Conservation (phyloP, 2,113 vertebrate species). For the Sterrhoptilus dennistouni region DNA sequence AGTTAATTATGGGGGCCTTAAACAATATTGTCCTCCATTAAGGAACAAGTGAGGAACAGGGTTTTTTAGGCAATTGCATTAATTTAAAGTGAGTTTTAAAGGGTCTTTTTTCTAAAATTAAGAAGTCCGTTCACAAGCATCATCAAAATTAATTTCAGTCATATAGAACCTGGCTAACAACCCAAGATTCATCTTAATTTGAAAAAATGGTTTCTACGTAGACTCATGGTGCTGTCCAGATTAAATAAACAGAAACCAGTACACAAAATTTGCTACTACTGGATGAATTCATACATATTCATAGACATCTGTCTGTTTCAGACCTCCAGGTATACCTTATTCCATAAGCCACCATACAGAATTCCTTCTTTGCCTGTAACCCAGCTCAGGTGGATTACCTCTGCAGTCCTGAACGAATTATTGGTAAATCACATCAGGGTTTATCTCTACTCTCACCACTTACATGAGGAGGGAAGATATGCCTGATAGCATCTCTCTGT, state of each 20-base stretch:
- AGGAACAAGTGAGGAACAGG: not conserved
- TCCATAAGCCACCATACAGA: not conserved
- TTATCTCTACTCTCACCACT: not conserved
- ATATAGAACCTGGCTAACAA: not conserved
- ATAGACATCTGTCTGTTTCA: not conserved
- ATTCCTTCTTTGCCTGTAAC: not conserved
- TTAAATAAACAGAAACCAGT: not conserved
- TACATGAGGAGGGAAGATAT: not conserved
- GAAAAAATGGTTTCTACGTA: not conserved
- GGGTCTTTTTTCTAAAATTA: not conserved
- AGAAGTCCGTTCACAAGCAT: not conserved
- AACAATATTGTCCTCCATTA: not conserved
- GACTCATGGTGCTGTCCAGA: not conserved
- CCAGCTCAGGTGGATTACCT: not conserved
- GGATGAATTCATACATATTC: not conserved
- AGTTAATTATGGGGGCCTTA: not conserved
- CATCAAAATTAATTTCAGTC: not conserved
- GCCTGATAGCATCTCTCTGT: not conserved
- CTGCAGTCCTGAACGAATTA: not conserved
- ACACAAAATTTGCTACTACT: not conserved
- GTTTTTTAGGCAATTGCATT: not conserved
- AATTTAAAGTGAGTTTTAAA: not conserved
- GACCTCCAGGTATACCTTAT: not conserved
- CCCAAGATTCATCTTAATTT: not conserved
- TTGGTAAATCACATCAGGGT: not conserved